A percentile compares a stretch with the other conserved stretches of the same genome.
phyloP scores from a whole-genome alignment of 2,888 invertebrate genomes.

The Ramazzottius varieornatus region DNA sequence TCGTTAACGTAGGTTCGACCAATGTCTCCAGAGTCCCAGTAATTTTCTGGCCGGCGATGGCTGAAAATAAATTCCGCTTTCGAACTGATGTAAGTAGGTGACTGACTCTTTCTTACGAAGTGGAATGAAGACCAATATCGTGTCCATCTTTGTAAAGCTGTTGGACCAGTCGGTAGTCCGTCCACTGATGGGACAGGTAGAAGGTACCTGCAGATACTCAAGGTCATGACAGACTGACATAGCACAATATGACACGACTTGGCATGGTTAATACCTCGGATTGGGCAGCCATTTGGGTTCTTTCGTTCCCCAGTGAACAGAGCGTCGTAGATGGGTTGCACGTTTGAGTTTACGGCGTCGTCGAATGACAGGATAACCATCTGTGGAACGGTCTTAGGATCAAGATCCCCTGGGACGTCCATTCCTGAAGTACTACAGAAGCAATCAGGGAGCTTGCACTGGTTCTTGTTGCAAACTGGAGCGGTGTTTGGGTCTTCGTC shows the following conservation, averaged over 20 bases:
- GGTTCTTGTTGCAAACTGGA: neutral
- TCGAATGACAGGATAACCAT: neutral
- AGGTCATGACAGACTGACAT: no score
- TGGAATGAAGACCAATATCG: neutral
- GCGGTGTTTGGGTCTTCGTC: neutral
- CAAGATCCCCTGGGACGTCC: neutral
- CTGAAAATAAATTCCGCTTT: neutral
- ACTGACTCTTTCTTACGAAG: neutral
- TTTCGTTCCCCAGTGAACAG: neutral
- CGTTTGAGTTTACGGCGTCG: constrained; percentile 1
- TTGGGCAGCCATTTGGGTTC: neutral
- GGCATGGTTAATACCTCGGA: neutral
- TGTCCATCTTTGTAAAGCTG: neutral
- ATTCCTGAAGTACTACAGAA: neutral
- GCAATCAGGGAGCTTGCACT: neutral
- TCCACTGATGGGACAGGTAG: constrained; percentile 4
- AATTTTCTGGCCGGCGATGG: neutral
- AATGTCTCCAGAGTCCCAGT: neutral
- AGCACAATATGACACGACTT: no score
- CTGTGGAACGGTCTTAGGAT: neutral
- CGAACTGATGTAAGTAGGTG: neutral
- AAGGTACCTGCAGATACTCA: neutral
- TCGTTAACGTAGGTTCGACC: neutral
- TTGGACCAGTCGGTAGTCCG: neutral
- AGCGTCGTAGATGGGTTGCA: neutral